These are phyloP conservation scores for Aspidiotus destructor DNA, from an alignment of 2,888 invertebrate species.

Conservation along the genomic window DNA sequence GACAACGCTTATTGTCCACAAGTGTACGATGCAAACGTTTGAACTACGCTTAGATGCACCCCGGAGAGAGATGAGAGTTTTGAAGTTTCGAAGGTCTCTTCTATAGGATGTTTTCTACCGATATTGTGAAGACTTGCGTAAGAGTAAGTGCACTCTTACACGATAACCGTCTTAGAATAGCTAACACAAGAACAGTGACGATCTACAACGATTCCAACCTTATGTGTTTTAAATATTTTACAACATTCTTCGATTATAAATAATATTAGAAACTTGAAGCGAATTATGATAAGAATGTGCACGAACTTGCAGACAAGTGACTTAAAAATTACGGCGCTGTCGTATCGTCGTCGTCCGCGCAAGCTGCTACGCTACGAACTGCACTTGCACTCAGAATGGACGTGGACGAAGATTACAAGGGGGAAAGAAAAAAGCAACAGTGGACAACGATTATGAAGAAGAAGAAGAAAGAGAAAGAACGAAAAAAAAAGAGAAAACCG, in stretches of 20 bases:
- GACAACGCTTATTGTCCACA: too few species aligned
- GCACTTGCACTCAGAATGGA: too few species aligned
- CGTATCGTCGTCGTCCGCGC: not conserved
- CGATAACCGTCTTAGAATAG: too few species aligned
- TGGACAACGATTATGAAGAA: not conserved
- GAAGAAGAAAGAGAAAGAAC: not conserved
- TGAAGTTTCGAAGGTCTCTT: too few species aligned
- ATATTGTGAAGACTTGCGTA: too few species aligned
- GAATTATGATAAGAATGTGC: constrained; percentile 32
- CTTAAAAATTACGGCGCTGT: constrained; percentile 24
- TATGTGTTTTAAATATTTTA: constrained; percentile 18
- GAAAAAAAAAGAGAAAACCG: not conserved
- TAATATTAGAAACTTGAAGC: constrained; percentile 26
- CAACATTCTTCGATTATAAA: constrained; percentile 28
- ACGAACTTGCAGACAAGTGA: constrained; percentile 29
- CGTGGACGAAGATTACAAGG: not conserved
- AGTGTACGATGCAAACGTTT: too few species aligned
- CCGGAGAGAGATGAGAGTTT: too few species aligned
- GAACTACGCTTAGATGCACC: too few species aligned
- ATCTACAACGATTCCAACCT: constrained; percentile 9
- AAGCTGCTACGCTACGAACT: too few species aligned
- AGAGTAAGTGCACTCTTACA: too few species aligned
- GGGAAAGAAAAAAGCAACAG: not conserved
- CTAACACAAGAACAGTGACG: too few species aligned
- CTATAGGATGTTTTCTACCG: too few species aligned